A percentile compares a stretch with the other conserved stretches of the same genome.
Conservation (phyloP, 2,888 invertebrate genomes). For the Drosophila ezoana region DNA sequence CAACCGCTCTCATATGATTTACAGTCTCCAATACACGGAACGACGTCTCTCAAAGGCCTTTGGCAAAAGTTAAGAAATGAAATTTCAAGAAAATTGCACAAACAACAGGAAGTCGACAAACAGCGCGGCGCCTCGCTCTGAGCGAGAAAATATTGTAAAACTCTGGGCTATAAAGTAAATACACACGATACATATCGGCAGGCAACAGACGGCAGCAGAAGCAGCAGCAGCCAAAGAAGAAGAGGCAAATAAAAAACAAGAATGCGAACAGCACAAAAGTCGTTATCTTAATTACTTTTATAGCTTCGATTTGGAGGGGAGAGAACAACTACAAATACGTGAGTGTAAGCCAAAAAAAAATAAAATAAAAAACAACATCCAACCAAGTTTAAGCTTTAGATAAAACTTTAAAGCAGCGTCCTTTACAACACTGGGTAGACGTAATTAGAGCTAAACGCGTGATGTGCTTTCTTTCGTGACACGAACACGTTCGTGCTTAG, state of each 20-base stretch:
- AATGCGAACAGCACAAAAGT: constrained; percentile 70
- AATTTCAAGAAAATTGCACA: constrained; percentile 79
- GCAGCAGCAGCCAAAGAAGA: not conserved
- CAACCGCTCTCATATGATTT: constrained; percentile 65
- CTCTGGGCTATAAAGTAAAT: constrained; percentile 74
- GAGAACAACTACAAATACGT: constrained; percentile 10
- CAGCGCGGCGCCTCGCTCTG: constrained; percentile 16
- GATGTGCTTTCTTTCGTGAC: not conserved
- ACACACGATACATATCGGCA: constrained; percentile 57
- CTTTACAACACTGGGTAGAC: not conserved
- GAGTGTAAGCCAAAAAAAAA: constrained; percentile 26
- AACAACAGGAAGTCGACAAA: constrained; percentile 66
- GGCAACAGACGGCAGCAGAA: constrained; percentile 9
- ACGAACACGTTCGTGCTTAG: not conserved
- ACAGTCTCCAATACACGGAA: constrained; percentile 57
- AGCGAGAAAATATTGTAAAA: constrained; percentile 73
- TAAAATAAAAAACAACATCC: not conserved
- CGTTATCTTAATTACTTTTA: constrained; percentile 83
- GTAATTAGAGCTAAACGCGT: not conserved
- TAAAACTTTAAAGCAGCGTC: constrained; percentile 30
- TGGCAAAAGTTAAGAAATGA: constrained; percentile 78
- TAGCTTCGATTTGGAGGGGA: constrained; percentile 75
- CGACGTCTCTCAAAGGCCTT: constrained; percentile 53
- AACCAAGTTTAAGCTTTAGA: constrained; percentile 6
- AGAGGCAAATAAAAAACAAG: constrained; percentile 18